phyloP scores from a whole-genome alignment of 1,140 invertebrate genomes.

The Zelostemma sp. region DNA sequence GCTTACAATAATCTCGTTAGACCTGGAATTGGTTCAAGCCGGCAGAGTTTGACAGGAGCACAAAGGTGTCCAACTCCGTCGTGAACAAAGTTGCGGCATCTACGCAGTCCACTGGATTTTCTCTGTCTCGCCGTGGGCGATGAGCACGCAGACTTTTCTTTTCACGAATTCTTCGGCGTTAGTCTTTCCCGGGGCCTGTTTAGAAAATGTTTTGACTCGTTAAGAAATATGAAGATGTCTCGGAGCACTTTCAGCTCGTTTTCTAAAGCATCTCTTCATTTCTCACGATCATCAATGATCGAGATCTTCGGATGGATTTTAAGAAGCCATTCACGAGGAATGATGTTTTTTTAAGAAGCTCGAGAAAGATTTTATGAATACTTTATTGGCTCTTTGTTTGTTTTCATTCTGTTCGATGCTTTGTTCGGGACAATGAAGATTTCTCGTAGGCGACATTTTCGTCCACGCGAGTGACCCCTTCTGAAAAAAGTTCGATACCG shows the following conservation, averaged over 20 bases:
- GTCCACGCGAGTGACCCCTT: no score
- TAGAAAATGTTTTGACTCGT: conserved; percentile 56
- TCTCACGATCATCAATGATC: conserved; percentile 20
- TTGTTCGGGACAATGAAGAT: no score
- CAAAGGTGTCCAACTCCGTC: conserved; percentile 63
- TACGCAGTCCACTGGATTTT: conserved; percentile 45
- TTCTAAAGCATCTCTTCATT: conserved; percentile 6
- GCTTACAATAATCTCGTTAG: conserved; percentile 68
- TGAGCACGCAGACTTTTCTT: conserved; percentile 24
- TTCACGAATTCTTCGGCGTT: conserved; percentile 14
- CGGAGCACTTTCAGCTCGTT: background rate
- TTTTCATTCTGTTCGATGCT: background rate
- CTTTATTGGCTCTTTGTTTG: background rate
- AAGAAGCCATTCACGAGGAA: conserved; percentile 10
- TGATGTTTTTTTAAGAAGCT: conserved; percentile 7
- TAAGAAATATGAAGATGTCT: conserved; percentile 59
- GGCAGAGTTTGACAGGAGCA: conserved; percentile 51
- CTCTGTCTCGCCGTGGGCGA: conserved; percentile 26
- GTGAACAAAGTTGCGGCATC: conserved; percentile 21
- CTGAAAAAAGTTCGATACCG: no score
- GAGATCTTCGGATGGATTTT: conserved; percentile 8
- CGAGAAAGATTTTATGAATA: conserved; percentile 1
- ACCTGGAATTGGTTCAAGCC: conserved; percentile 46
- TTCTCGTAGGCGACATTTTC: no score
- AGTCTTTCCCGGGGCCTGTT: conserved; percentile 32